A percentile compares a stretch with the other conserved stretches of the same genome.
Conservation (phyloP, 2,888 invertebrate species). For the Micoletzkya japonica region DNA sequence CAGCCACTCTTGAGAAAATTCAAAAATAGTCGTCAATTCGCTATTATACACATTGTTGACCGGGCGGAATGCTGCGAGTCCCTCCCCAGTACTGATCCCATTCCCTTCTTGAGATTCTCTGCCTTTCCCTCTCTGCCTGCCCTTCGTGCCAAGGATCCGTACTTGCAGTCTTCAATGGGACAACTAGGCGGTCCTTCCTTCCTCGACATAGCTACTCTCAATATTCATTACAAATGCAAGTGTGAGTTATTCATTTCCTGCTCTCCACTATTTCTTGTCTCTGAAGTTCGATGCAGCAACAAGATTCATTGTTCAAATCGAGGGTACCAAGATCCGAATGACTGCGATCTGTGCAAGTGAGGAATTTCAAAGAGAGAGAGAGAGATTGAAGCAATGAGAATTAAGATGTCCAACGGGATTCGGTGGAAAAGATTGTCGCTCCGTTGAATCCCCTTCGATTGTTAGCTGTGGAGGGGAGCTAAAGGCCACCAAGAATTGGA, state of each 20-base stretch:
- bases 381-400: no score
- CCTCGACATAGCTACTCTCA: conserved; percentile 9
- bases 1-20: no score
- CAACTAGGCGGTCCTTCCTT: conserved; percentile 23
- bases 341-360: conserved; percentile 12
- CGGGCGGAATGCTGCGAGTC: no score
- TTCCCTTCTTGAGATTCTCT: conserved; percentile 10
- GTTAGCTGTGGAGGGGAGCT: conserved; percentile 14
- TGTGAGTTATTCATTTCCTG: conserved; percentile 2
- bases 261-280: no score
- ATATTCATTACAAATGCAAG: conserved; percentile 7
- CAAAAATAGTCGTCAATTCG: no score
- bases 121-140: conserved; percentile 2
- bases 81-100: no score
- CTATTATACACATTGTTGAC: no score
- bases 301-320: conserved; percentile 24
- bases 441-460: conserved; percentile 13
- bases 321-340: conserved; percentile 16
- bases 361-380: background rate
- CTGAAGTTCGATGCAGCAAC: background rate
- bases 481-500: background rate
- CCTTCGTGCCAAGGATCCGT: conserved; percentile 1
- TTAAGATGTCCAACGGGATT: conserved; percentile 20
- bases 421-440: conserved; percentile 11
- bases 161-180: conserved; percentile 10